Percentiles rank a stretch among this genome's conserved stretches.
Conservation (phyloP, 2,888 invertebrate species). For the Thymelicus acteon region DNA sequence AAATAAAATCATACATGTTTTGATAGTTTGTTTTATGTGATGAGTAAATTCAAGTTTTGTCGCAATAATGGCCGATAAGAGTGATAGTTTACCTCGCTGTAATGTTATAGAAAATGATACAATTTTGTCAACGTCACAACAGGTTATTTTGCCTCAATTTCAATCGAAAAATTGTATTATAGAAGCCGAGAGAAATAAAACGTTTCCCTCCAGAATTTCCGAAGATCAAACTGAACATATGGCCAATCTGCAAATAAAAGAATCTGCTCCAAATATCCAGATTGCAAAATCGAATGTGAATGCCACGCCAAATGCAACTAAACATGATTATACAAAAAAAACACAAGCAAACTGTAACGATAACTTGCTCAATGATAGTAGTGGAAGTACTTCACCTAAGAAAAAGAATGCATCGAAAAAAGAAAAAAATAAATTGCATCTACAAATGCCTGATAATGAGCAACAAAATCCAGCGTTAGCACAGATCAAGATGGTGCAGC, state of each 20-base stretch:
- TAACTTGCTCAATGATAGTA: background rate
- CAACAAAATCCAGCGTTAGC: constrained; percentile 44
- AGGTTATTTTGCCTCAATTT: constrained; percentile 37
- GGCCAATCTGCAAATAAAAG: background rate
- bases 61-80: constrained; percentile 54
- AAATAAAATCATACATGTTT: constrained; percentile 1
- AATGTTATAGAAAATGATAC: constrained; percentile 47
- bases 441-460: constrained; percentile 52
- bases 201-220: constrained; percentile 38
- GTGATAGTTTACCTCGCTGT: constrained; percentile 53
- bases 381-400: constrained; percentile 46
- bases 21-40: constrained; percentile 5
- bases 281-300: background rate
- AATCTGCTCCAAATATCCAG: background rate
- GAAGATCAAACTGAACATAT: constrained; percentile 8
- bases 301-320: constrained; percentile 1
- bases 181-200: constrained; percentile 41
- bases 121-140: constrained; percentile 54
- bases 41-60: background rate
- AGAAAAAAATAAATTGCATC: constrained; percentile 57
- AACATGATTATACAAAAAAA: background rate
- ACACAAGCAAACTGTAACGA: background rate
- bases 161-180: constrained; percentile 39
- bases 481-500: constrained; percentile 32
- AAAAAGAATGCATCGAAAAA: constrained; percentile 66